These are phyloP conservation scores for Eupithecia dodoneata DNA, from an alignment of 2,888 invertebrate species.

Conservation along the genomic window DNA sequence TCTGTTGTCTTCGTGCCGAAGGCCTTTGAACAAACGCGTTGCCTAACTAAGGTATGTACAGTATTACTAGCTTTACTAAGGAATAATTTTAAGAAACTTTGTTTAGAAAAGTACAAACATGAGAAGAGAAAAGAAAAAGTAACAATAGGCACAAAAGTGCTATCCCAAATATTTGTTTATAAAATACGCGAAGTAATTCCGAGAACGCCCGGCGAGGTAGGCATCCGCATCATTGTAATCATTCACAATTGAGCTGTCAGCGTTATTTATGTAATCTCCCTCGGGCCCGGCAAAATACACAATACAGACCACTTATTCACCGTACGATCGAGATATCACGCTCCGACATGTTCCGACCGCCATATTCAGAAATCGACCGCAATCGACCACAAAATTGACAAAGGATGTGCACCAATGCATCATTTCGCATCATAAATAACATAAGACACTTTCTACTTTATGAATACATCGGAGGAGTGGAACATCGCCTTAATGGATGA, in stretches of 20 bases:
- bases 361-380: conserved; percentile 37
- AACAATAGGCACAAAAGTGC: neutral
- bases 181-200: conserved; percentile 26
- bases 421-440: conserved; percentile 24
- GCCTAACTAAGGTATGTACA: conserved; percentile 79
- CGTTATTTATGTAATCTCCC: conserved; percentile 61
- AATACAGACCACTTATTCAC: conserved; percentile 37
- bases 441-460: conserved; percentile 5
- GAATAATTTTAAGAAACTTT: conserved; percentile 58
- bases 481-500: conserved; percentile 23
- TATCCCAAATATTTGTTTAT: conserved; percentile 10
- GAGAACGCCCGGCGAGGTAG: conserved; percentile 17
- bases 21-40: conserved; percentile 57
- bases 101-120: conserved; percentile 56
- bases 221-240: conserved; percentile 56
- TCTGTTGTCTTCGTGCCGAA: conserved; percentile 47
- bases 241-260: conserved; percentile 70
- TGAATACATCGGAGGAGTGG: neutral
- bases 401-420: conserved; percentile 32
- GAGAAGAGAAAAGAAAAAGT: neutral
- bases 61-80: conserved; percentile 83
- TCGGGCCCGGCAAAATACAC: conserved; percentile 45
- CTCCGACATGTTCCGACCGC: conserved; percentile 33
- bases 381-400: conserved; percentile 34
- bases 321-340: conserved; percentile 39